Evolutionary conservation across 2,113 vertebrate species (phyloP).

Genomic region (Clarias macrocephalus): DNA sequence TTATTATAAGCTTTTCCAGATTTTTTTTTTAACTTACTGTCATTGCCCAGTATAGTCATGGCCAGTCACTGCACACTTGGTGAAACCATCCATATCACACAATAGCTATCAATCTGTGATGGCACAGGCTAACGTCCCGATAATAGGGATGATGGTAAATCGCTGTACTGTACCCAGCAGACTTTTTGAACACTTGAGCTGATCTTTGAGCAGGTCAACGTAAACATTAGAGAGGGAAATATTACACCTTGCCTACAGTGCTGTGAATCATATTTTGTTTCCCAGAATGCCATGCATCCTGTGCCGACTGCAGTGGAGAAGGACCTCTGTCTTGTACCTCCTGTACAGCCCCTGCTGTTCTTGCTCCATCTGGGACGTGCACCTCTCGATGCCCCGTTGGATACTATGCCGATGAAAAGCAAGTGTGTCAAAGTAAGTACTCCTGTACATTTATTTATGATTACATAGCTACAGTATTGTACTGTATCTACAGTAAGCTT

Average conservation of each 20-base stretch:
- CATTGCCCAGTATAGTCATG: background rate
- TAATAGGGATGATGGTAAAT: background rate
- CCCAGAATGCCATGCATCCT: conserved; percentile 86
- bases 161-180: background rate
- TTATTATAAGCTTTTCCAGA: background rate
- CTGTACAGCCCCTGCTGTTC: conserved; percentile 69
- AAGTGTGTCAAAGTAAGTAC: conserved; percentile 79
- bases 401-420: conserved; percentile 74
- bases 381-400: conserved; percentile 73
- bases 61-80: background rate
- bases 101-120: background rate
- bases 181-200: background rate
- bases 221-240: background rate
- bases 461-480: background rate
- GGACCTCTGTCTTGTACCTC: conserved; percentile 81
- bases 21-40: too few species aligned
- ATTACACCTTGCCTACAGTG: background rate
- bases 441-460: background rate
- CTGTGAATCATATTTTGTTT: background rate
- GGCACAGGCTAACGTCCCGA: background rate
- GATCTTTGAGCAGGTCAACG: background rate
- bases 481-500: background rate
- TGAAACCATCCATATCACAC: background rate
- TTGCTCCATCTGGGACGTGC: conserved; percentile 78
- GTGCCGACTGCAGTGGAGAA: conserved; percentile 74